Conservation (phyloP, 2,113 vertebrate species). For the Addax nasomaculatus region DNA sequence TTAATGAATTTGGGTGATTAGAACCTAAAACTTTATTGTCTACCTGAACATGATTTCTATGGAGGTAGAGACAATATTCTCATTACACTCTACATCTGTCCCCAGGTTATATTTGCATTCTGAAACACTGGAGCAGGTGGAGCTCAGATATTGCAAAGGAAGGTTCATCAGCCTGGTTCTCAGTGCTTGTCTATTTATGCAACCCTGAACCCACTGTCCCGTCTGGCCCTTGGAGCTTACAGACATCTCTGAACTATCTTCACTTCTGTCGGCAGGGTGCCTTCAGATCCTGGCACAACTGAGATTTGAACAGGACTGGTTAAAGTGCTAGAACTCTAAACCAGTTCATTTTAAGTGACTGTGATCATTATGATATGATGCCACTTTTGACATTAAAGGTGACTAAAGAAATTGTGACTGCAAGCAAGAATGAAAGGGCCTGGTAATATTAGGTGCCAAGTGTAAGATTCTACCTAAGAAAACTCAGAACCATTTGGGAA, state of each 20-base stretch:
- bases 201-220: neutral
- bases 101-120: neutral
- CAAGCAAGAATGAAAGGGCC: neutral
- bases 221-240: neutral
- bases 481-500: neutral
- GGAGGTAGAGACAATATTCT: neutral
- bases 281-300: neutral
- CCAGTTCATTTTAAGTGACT: neutral
- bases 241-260: neutral
- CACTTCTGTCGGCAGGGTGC: neutral
- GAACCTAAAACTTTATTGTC: neutral
- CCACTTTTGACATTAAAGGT: neutral
- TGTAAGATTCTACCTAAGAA: neutral
- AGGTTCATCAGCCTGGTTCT: neutral
- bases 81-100: neutral
- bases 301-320: neutral
- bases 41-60: neutral
- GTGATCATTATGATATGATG: neutral
- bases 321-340: neutral
- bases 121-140: neutral
- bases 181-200: neutral
- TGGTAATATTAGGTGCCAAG: neutral
- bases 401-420: neutral
- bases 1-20: neutral
- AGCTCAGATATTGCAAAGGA: neutral